Evolutionary conservation across 2,113 vertebrate species (phyloP).

Genomic region (Osmerus eperlanus): DNA sequence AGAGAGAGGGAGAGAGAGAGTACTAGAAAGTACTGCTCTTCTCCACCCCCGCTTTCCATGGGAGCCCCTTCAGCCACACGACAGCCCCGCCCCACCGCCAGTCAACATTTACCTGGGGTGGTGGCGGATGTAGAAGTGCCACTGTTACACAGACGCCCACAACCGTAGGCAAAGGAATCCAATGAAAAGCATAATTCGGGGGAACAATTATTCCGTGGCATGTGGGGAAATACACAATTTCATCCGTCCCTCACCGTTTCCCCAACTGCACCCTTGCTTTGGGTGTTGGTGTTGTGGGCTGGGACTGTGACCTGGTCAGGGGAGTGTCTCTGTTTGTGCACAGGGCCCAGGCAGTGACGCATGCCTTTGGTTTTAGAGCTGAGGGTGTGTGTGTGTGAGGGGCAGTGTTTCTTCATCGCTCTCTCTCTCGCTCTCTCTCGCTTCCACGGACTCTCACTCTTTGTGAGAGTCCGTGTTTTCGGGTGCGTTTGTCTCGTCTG

Average conservation of each 20-base stretch:
- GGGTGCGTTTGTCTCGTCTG: slow-evolving; percentile 7
- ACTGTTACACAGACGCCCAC: slow-evolving; percentile 30
- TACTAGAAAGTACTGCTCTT: neutral
- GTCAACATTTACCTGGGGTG: slow-evolving; percentile 63
- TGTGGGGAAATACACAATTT: slow-evolving; percentile 22
- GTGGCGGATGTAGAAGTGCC: slow-evolving; percentile 44
- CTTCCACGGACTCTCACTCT: neutral
- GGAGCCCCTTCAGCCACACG: slow-evolving; percentile 47
- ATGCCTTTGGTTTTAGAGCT: slow-evolving; percentile 44
- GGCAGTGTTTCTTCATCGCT: slow-evolving; percentile 19
- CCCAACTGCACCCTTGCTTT: slow-evolving; percentile 33
- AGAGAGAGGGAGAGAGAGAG: neutral
- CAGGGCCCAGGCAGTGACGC: slow-evolving; percentile 46
- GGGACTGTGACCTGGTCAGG: slow-evolving; percentile 29
- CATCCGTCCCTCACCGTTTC: slow-evolving; percentile 6
- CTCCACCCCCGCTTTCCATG: neutral
- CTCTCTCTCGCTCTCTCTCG: neutral
- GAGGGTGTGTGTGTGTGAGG: slow-evolving; percentile 19
- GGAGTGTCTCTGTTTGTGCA: slow-evolving; percentile 37
- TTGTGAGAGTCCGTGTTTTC: slow-evolving; percentile 14
- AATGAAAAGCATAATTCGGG: neutral
- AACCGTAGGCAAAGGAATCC: neutral
- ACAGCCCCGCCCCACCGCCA: slow-evolving; percentile 58
- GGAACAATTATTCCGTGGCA: neutral
- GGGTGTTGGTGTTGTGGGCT: slow-evolving; percentile 17